Evolutionary conservation across 2,888 invertebrate species (phyloP).

Genomic region (Cataglyphis rosenhaueri): DNA sequence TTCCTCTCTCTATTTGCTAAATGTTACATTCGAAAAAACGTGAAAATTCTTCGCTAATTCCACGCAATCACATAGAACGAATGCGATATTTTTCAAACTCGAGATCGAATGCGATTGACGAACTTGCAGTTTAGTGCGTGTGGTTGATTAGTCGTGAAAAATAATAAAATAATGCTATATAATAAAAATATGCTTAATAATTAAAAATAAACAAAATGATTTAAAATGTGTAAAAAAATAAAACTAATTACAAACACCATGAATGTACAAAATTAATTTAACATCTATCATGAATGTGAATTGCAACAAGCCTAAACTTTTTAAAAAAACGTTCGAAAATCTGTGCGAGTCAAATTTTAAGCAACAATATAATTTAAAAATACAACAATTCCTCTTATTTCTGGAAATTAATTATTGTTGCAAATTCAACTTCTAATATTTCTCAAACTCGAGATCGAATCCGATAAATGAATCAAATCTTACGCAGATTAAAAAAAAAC

Average conservation of each 20-base stretch:
- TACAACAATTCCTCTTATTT: slow-evolving; percentile 23
- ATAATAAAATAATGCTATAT: not conserved
- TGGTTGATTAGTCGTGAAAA: not conserved
- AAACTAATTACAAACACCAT: not conserved
- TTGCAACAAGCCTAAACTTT: slow-evolving; percentile 10
- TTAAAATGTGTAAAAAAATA: not conserved
- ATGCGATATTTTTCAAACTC: not conserved
- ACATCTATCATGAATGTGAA: not conserved
- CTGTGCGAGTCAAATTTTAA: slow-evolving; percentile 34
- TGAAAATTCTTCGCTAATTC: slow-evolving; percentile 39
- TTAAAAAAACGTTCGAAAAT: slow-evolving; percentile 1
- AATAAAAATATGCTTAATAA: not conserved
- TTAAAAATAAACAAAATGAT: slow-evolving; percentile 6
- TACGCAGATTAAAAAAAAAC: not conserved
- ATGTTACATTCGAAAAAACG: slow-evolving; percentile 42
- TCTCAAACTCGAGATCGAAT: not conserved
- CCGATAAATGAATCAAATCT: not conserved
- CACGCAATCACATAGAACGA: not conserved
- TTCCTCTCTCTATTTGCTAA: slow-evolving; percentile 13
- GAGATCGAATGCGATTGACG: slow-evolving; percentile 9
- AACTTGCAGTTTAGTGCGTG: not conserved
- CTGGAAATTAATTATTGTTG: slow-evolving; percentile 32
- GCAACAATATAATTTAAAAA: not conserved
- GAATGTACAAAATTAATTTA: not conserved
- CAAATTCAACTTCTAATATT: slow-evolving; percentile 20